phyloP scores from a whole-genome alignment of 2,797 vertebrate species.

The Diglossa cyanea region DNA sequence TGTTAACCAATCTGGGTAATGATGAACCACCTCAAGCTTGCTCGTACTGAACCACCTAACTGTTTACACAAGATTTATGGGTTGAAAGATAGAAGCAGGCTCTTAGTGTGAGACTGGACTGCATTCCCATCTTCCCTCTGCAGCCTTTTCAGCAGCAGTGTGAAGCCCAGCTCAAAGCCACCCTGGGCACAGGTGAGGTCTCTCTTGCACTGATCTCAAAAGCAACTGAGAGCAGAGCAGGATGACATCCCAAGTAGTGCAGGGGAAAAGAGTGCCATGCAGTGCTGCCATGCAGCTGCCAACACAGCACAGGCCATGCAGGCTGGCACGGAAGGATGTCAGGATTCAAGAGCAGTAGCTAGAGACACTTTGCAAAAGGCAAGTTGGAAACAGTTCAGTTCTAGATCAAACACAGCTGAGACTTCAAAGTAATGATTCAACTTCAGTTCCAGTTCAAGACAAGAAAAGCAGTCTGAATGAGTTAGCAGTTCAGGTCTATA shows the following conservation, averaged over 20 bases:
- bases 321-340: background rate
- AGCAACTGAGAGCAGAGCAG: background rate
- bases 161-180: background rate
- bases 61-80: background rate
- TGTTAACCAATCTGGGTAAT: background rate
- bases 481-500: background rate
- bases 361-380: background rate
- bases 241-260: background rate
- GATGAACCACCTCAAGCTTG: background rate
- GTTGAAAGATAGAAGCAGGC: background rate
- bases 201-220: background rate
- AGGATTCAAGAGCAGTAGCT: background rate
- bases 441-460: background rate
- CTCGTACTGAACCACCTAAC: background rate
- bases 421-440: background rate
- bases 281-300: background rate
- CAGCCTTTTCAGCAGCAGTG: background rate
- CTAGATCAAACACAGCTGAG: background rate
- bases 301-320: fast-evolving
- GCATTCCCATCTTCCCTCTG: background rate
- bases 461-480: background rate
- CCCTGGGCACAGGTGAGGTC: fast-evolving
- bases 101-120: background rate
- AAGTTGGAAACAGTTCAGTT: background rate
- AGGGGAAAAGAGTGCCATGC: background rate